phyloP scores from a whole-genome alignment of 1,140 invertebrate genomes.

The Adoxophyes honmai region DNA sequence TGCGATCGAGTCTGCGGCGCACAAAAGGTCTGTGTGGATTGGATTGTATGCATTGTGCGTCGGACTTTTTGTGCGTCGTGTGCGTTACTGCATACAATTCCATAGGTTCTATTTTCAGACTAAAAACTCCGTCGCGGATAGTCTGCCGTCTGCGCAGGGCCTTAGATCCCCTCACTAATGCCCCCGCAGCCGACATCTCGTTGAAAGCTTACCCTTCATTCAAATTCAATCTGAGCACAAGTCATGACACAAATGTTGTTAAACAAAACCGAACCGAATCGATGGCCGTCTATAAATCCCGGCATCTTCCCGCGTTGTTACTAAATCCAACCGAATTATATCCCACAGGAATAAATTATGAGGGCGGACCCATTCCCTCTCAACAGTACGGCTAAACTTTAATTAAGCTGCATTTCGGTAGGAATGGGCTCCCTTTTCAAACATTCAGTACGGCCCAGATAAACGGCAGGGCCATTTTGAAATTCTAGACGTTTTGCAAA shows the following conservation, averaged over 20 bases:
- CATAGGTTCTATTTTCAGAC: too few species aligned
- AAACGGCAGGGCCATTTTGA: slow-evolving; percentile 27
- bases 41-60: too few species aligned
- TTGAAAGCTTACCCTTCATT: too few species aligned
- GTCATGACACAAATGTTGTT: not conserved
- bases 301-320: slow-evolving; percentile 39
- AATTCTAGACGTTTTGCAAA: slow-evolving; percentile 30
- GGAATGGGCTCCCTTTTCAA: slow-evolving; percentile 48
- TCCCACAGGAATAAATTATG: slow-evolving; percentile 63
- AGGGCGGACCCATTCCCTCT: slow-evolving; percentile 46
- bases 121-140: too few species aligned
- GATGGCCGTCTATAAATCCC: slow-evolving; percentile 16
- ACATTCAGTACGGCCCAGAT: slow-evolving; percentile 41
- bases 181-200: too few species aligned
- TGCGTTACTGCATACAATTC: too few species aligned
- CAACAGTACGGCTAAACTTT: slow-evolving; percentile 52
- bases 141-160: too few species aligned
- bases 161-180: too few species aligned
- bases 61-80: too few species aligned
- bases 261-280: not conserved
- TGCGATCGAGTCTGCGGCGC: too few species aligned
- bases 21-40: too few species aligned
- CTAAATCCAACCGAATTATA: slow-evolving; percentile 61
- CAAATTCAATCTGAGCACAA: too few species aligned
- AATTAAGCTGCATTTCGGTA: slow-evolving; percentile 65